Evolutionary conservation across 1,140 invertebrate species (phyloP), one percentile per base, ranked within the genome.

Genomic region (Mercenaria mercenaria): DNA sequence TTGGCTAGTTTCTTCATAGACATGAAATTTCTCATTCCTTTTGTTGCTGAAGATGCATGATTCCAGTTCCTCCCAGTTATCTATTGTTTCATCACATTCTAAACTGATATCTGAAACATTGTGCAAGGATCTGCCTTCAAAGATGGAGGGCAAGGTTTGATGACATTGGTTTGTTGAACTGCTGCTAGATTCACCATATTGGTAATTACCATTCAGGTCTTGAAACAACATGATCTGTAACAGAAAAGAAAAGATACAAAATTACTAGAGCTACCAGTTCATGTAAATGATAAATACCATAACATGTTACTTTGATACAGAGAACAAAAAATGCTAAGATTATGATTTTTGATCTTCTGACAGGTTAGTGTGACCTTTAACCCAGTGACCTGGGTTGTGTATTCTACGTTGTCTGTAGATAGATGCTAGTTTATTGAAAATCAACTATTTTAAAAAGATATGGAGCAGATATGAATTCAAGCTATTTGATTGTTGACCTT

Each of bases 81-180:
- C 61, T 34, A 85, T 85, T 47, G 69, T 50, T 26, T 85, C 83
- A 37, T 72, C 32, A 37, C 83, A 85, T 74, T 85, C 67, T 26
- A 85, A 34, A 26, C 56, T 85, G 29, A 85, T 85, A 39, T 85
- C 83, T 34, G 83, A 69, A 23, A 85, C 83, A 85, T 85, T 50
- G 26, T 85, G 43, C 4, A 34, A 10, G 47, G 6, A 56, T n/a
- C 32, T 79, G 13, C 32, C 50, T 37, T 56, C 43, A 15, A 59
- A 56, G 18, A 79, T 59, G 15, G 76, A 50, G 1, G 76, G 76
- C 29, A 79, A 37, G 1, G 26, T 1, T 52, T n/a, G 29, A 20
- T 37, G 43, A 34, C 15, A 37, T 11, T 29, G 29, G 26, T 52
- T 50, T 32, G 41, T 37, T 10, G 15, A 18, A 37, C 43, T 8